Evolutionary conservation across 37 sponge, comb jelly and placozoan genomes (phyloP).

Genomic region (Halichondria panicea): DNA sequence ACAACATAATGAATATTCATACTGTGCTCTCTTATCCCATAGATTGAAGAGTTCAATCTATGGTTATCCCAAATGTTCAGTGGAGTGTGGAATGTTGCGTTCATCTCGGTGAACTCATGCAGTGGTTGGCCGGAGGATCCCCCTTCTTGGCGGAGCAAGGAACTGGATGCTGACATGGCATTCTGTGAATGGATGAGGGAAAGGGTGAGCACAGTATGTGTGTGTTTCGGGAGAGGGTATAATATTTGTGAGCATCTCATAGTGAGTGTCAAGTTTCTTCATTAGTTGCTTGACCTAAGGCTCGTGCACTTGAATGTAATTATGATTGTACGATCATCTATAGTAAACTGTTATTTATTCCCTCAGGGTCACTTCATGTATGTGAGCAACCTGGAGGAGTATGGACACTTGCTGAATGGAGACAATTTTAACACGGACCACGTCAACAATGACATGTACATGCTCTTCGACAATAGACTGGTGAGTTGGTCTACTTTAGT

Average conservation of each 20-base stretch:
- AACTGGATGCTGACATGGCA: conserved; percentile 74
- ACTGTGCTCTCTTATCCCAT: not conserved
- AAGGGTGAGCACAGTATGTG: conserved; percentile 24
- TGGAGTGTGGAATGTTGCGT: conserved; percentile 90
- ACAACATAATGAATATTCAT: not conserved
- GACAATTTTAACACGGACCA: conserved; percentile 68
- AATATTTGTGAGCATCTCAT: not conserved
- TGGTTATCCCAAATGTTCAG: conserved; percentile 19
- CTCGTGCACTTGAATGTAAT: not conserved
- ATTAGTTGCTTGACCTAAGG: not conserved
- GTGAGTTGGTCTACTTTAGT: conserved; percentile 52
- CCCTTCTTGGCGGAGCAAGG: conserved; percentile 45
- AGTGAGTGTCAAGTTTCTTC: not conserved
- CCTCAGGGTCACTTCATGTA: conserved; percentile 89
- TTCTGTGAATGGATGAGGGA: conserved; percentile 71
- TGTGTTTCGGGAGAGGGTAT: not conserved
- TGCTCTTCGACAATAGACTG: conserved; percentile 76
- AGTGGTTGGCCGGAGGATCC: conserved; percentile 1
- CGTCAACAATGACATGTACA: conserved; percentile 91
- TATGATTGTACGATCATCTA: not conserved
- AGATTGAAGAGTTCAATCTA: no score
- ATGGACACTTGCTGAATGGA: conserved; percentile 75
- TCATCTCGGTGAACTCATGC: conserved; percentile 56
- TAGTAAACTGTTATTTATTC: not conserved
- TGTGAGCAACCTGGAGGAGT: conserved; percentile 69